Evolutionary conservation across 1,140 invertebrate species (phyloP), one percentile per base, ranked within the genome.

Genomic region (Drosophila lacertosa): DNA sequence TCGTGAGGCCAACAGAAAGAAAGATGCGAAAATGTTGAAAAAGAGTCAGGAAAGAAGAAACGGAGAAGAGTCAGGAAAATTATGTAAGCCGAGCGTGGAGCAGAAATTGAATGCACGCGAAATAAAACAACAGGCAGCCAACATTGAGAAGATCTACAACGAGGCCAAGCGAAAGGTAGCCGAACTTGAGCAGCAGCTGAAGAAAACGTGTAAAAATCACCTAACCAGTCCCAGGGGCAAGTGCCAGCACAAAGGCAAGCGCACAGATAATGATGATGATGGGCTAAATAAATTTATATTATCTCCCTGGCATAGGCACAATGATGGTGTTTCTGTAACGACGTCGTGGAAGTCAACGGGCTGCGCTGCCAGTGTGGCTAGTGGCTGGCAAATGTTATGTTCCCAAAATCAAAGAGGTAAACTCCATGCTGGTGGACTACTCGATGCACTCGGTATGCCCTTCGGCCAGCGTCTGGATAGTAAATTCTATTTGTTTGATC

Each of bases 261-360:
- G 4, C 15, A 42, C 22, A 26, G n/a, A 18, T 29, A 55, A 26
- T 16, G 37, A 26, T 55, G 22, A 35, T 51, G 29, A 16, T 53
- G 33, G 50, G 18, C 16, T 53, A 39, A 53, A 39, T 13, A 53
- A 39, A 39, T 22, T n/a, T 39, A 15, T 6, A 39, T 37, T 54
- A 22, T 16, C 35, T 54, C 33, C 35, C 51, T 39, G 11, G 32
- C n/a, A 39, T 39, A 54, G 20, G 35, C 51, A 24, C 18, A 39
- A 24, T n/a, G 13, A 10, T 24, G 35, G 13, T 15, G 32, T 50
- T 11, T 50, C 32, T 54, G 1, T 54, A 15, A 24, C 10, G 6
- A 20, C 51, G n/a, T 16, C 20, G 15, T n/a, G 11, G 3, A 7
- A 18, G 7, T 37, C 11, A 0, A 18, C 9, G 20, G 42, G 20